Percentiles rank a stretch among this genome's conserved stretches.
phyloP scores from a whole-genome alignment of 2,797 vertebrate genomes.

The Ara ararauna region DNA sequence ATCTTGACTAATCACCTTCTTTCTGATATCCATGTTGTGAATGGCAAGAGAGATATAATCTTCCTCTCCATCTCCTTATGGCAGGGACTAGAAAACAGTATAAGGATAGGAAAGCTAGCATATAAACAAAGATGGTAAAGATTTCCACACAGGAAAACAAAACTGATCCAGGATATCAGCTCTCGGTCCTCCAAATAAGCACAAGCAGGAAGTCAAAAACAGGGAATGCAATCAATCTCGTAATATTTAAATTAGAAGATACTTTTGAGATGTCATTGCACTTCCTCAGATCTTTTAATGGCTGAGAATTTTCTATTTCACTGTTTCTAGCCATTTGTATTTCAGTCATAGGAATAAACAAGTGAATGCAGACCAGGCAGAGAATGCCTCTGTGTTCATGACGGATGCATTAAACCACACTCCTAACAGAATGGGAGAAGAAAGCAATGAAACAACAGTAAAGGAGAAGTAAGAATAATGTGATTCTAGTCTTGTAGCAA shows the following conservation, averaged over 20 bases:
- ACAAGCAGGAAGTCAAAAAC: neutral
- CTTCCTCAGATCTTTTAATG: neutral
- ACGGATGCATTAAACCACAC: neutral
- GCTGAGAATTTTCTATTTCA: neutral
- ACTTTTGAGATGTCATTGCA: neutral
- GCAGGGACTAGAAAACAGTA: neutral
- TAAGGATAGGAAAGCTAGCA: neutral
- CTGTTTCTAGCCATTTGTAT: neutral
- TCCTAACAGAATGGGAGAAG: neutral
- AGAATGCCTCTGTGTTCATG: neutral
- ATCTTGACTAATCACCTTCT: neutral
- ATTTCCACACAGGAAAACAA: neutral
- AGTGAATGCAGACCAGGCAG: neutral
- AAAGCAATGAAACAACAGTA: neutral
- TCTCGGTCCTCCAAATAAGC: neutral
- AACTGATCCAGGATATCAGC: neutral
- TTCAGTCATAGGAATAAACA: neutral
- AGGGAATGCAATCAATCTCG: neutral
- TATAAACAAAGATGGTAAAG: neutral
- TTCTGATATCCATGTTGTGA: neutral
- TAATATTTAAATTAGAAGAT: neutral
- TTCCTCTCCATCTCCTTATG: neutral
- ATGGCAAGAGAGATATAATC: neutral
- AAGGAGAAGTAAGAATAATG: neutral
- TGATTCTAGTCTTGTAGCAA: neutral